A percentile compares a stretch with the other conserved stretches of the same genome.
Conservation (phyloP, 2,113 vertebrate species). For the Xiphias gladius region DNA sequence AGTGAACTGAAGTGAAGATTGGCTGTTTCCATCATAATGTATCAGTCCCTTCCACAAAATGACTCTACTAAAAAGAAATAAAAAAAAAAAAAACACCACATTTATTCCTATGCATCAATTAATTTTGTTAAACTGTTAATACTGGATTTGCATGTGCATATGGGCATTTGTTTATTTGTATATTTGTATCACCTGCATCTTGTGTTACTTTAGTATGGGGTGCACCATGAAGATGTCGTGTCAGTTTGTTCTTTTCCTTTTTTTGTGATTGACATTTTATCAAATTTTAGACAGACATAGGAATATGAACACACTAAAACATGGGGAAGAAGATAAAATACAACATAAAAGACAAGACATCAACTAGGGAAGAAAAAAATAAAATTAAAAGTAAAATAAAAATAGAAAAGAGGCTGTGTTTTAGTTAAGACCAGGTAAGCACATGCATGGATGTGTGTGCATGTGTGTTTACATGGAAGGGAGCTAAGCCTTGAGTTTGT, state of each 20-base stretch:
- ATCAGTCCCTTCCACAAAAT: constrained; percentile 6
- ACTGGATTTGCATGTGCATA: not conserved
- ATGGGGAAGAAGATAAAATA: too few species aligned
- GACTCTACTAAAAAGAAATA: not conserved
- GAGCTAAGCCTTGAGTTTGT: too few species aligned
- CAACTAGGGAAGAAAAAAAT: too few species aligned
- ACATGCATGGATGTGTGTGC: too few species aligned
- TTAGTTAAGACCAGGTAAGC: too few species aligned
- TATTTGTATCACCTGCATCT: constrained; percentile 8
- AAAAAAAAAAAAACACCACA: not conserved
- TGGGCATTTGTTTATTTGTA: not conserved
- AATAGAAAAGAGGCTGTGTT: too few species aligned
- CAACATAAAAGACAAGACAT: too few species aligned
- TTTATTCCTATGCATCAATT: not conserved
- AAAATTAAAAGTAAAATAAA: too few species aligned
- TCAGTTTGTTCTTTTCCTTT: not conserved
- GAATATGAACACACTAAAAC: too few species aligned
- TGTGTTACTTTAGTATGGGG: not conserved
- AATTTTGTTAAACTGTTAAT: not conserved
- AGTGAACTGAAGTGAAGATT: constrained; percentile 30
- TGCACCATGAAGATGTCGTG: not conserved
- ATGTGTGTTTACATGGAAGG: too few species aligned
- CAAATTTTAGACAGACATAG: too few species aligned
- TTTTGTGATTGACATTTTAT: too few species aligned
- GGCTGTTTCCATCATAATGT: not conserved